phyloP scores from a whole-genome alignment of 2,888 invertebrate genomes.

The Caenorhabditis drosophilae region DNA sequence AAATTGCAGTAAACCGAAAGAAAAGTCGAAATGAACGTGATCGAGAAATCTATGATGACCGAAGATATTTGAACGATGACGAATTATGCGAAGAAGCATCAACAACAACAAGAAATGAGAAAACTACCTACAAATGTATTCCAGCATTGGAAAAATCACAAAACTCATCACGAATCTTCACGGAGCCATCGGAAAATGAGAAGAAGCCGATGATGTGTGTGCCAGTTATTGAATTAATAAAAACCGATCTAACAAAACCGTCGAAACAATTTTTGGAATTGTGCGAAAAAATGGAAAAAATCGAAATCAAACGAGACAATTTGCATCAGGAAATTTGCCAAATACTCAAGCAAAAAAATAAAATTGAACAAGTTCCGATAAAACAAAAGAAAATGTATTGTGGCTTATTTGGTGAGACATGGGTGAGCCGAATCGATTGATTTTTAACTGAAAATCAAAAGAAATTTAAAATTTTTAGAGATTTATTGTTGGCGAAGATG shows the following conservation, averaged over 20 bases:
- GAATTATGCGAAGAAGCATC: conserved; percentile 7
- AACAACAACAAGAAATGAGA: not conserved
- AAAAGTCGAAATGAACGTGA: conserved; percentile 32
- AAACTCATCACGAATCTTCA: not conserved
- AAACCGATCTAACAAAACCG: no score
- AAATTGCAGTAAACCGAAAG: conserved; percentile 10
- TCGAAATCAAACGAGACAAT: conserved; percentile 14
- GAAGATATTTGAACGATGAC: conserved; percentile 23
- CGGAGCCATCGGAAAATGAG: not conserved
- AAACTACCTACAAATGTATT: conserved; percentile 23
- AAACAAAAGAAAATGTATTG: conserved; percentile 18
- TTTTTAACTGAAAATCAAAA: no score
- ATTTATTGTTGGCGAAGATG: conserved; percentile 55
- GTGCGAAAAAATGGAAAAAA: no score
- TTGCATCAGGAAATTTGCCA: conserved; percentile 25
- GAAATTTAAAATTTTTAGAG: conserved; percentile 23
- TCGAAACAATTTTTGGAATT: no score
- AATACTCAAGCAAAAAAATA: conserved; percentile 24
- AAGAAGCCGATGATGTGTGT: not conserved
- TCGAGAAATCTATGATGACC: conserved; percentile 26
- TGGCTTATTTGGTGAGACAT: conserved; percentile 24
- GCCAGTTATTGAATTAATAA: no score
- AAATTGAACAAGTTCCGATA: conserved; percentile 21
- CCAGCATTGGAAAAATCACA: conserved; percentile 16
- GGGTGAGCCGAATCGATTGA: not conserved